phyloP scores from a whole-genome alignment of 1,140 invertebrate genomes.

The Calliphora vicina region DNA sequence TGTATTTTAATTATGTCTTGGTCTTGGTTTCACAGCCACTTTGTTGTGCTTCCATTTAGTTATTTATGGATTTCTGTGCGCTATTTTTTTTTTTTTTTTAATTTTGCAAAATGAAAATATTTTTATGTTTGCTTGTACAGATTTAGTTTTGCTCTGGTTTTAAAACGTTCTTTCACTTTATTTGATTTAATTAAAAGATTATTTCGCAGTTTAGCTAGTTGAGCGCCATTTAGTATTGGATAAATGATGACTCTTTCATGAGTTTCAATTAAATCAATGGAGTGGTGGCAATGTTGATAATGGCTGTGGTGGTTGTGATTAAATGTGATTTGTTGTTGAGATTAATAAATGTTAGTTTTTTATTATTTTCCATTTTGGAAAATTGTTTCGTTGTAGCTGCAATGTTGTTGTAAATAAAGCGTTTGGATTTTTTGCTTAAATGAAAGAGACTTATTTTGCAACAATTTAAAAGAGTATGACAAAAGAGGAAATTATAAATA shows the following conservation, averaged over 20 bases:
- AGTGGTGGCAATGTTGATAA: no score
- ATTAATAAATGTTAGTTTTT: not conserved
- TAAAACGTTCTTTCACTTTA: not conserved
- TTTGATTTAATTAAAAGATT: conserved; percentile 11
- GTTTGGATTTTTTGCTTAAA: no score
- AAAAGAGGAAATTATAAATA: no score
- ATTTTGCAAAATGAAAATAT: no score
- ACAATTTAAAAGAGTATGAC: no score
- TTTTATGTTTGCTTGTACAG: no score
- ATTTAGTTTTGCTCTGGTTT: not conserved
- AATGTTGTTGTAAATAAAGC: no score
- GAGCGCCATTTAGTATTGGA: not conserved
- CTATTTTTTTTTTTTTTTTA: no score
- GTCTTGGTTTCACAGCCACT: not conserved
- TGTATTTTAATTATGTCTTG: not conserved
- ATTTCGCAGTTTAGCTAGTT: not conserved
- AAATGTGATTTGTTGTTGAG: not conserved
- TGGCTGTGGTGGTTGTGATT: not conserved
- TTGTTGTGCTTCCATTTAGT: no score
- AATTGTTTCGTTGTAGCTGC: not conserved
- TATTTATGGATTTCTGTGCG: no score
- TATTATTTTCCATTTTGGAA: not conserved
- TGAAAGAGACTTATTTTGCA: no score
- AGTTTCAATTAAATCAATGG: not conserved
- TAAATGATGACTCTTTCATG: not conserved